Evolutionary conservation across 2,797 vertebrate genomes (phyloP), one percentile per base, ranked within the genome.

Genomic region (Miichthys miiuy): DNA sequence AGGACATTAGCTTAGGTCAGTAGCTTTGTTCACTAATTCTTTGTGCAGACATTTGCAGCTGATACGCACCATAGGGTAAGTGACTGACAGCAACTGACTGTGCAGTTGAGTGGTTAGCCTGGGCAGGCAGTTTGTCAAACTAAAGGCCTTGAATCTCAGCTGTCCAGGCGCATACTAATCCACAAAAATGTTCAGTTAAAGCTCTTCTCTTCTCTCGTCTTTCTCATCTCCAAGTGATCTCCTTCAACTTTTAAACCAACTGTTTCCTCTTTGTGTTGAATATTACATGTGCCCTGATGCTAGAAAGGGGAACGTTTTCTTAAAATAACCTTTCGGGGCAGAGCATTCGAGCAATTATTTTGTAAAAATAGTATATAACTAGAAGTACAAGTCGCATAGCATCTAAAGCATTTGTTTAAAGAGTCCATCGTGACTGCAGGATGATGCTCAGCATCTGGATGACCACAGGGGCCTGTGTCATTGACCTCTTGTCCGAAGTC

Each of bases 11-110:
- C 44, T 25, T n/a, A 42, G 75, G 13, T 61, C 60, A 38, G 80
- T 83, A 60, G 71, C 77, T 75, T 67, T 72, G 72, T 68, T 81
- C 0, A 0, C 46, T 30, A 25, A 52, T 75, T 71, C 48, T 56
- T 16, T 65, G 69, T 67, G 63, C 41, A 72, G 56, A 79, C 63
- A 77, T 81, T 82, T 77, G 63, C 71, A 63, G 76, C 55, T 78
- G 74, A 75, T 75, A 38, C n/a, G 27, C 74, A 79, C 50, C 50
- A 11, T 6, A 42, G 27, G 23, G n/a, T 60, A 56, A 70, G 61
- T 70, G 63, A 76, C 41, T 42, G 78, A 81, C 69, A 72, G 57
- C 17, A 41, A 74, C 74, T 83, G 75, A 75, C 23, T 77, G 51
- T 75, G 74, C 70, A 72, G 58, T 18, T 52, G 38, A 74, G 66